Conservation (phyloP, 2,888 invertebrate species). For the Alviniconcha strummeri region DNA sequence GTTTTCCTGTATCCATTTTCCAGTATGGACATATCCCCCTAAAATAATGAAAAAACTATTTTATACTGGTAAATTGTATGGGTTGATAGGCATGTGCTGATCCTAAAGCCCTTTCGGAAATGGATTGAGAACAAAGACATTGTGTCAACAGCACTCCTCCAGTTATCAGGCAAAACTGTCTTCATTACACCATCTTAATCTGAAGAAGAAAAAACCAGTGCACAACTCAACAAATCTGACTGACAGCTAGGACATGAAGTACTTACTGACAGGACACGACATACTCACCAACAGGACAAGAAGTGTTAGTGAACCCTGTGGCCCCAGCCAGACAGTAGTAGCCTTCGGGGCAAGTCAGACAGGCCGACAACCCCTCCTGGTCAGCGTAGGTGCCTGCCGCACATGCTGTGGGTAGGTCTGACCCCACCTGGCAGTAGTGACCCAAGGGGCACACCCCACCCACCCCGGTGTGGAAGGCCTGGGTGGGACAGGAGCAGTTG, state of each 20-base stretch:
- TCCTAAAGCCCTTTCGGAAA: too few species aligned
- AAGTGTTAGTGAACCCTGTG: conserved; percentile 47
- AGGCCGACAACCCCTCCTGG: conserved; percentile 46
- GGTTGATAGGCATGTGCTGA: too few species aligned
- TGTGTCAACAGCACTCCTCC: too few species aligned
- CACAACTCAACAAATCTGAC: too few species aligned
- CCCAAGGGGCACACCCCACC: conserved; percentile 67
- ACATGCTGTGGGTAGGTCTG: conserved; percentile 49
- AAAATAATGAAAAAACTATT: too few species aligned
- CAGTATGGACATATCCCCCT: too few species aligned
- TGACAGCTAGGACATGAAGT: conserved; percentile 49
- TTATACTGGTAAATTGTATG: too few species aligned
- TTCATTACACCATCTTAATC: too few species aligned
- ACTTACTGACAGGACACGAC: neutral
- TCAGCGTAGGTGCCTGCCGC: conserved; percentile 55
- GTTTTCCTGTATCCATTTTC: too few species aligned
- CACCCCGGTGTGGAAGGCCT: conserved; percentile 59
- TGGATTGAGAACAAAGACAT: too few species aligned
- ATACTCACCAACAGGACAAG: conserved; percentile 54
- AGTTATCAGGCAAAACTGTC: too few species aligned
- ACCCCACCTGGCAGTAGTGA: conserved; percentile 62
- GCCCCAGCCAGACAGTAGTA: conserved; percentile 57
- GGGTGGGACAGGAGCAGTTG: conserved; percentile 57
- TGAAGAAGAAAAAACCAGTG: too few species aligned
- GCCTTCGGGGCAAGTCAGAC: conserved; percentile 53